Evolutionary conservation across 2,797 vertebrate genomes (phyloP), one percentile per base, ranked within the genome.

Genomic region (Gouania willdenowi): DNA sequence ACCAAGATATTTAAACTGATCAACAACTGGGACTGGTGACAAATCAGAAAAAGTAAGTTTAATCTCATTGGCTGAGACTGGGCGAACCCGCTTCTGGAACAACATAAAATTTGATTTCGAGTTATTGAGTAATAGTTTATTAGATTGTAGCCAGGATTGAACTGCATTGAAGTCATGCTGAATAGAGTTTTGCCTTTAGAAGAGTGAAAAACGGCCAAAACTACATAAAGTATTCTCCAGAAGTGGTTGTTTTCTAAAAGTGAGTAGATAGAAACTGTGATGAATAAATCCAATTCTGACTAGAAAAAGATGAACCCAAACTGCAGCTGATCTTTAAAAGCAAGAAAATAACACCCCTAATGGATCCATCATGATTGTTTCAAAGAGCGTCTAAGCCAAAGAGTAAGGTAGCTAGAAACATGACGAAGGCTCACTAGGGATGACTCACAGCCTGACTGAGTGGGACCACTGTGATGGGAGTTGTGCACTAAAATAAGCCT

Each of bases 391-490:
- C 46, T 65, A 55, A 66, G 75, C 59, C 63, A 28, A 50, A 43
- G 56, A 43, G 19, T 17, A n/a, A 11, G 26, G 31, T 8, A 51
- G 26, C 49, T 44, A 46, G 72, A 53, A 55, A 59, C 26, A 31
- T 22, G 27, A 15, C 44, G 15, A 22, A 22, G 56, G 61, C 58
- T 36, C 36, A 46, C 30, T 14, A 17, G 19, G 2, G 17, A 55
- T 84, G 80, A 84, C 59, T 84, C 81, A 76, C 24, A 1, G 2
- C 8, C 3, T 23, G 61, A 80, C 46, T 47, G 52, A 33, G 20
- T 40, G 41, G n/a, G 42, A 14, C 46, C 45, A 57, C 17, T 29
- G 22, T 22, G n/a, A 49, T 41, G 8, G 13, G 60, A 55, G 52
- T 68, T 31, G 45, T 17, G 12, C 25, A 40, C 62, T 71, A 69